These are phyloP conservation scores for Standfussiana lucernea DNA, from an alignment of 2,888 invertebrate genomes.

Conservation along the genomic window DNA sequence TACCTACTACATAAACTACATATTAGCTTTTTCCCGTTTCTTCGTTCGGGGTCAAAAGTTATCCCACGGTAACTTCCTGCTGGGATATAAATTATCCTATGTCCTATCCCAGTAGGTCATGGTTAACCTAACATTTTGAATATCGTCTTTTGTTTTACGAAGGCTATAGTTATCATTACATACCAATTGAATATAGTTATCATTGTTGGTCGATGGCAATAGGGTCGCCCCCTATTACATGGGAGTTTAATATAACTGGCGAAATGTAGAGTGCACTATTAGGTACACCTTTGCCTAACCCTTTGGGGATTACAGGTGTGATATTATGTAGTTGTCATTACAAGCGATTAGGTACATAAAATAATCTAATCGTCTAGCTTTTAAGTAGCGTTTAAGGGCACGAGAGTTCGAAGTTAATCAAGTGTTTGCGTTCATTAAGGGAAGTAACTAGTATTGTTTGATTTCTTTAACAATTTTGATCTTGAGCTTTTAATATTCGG, in stretches of 20 bases:
- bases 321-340: no score
- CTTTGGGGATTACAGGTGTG: no score
- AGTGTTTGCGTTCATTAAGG: not conserved
- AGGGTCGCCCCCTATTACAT: no score
- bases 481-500: not conserved
- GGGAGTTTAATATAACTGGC: no score
- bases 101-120: not conserved
- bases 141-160: not conserved
- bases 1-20: slow-evolving; percentile 12
- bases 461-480: not conserved
- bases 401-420: not conserved
- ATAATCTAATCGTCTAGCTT: not conserved
- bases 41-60: not conserved
- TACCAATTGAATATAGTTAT: no score
- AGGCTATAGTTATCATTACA: no score
- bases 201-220: not conserved
- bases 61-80: not conserved
- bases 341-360: no score
- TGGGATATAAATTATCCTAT: not conserved
- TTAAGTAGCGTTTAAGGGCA: not conserved
- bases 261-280: no score
- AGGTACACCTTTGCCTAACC: no score
- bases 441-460: not conserved
- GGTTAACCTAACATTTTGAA: not conserved
- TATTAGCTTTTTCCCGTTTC: not conserved